phyloP scores from a whole-genome alignment of 2,113 vertebrate species.

The Prinia subflava region DNA sequence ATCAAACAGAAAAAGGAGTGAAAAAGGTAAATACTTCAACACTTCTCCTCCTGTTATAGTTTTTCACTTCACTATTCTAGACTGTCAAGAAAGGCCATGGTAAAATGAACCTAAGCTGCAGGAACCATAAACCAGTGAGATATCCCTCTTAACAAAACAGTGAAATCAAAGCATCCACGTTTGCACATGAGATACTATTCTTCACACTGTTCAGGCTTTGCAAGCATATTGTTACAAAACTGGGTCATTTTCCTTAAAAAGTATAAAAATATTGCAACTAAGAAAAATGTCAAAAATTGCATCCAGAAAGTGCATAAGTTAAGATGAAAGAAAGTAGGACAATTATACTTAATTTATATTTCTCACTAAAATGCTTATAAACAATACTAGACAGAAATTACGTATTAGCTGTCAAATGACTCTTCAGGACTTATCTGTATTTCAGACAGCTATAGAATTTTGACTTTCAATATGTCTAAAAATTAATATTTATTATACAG shows the following conservation, averaged over 20 bases:
- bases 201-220: neutral
- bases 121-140: neutral
- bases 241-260: conserved; percentile 30
- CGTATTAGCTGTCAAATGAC: neutral
- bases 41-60: neutral
- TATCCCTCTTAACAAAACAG: neutral
- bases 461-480: neutral
- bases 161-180: neutral
- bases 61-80: neutral
- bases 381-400: neutral
- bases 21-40: neutral
- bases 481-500: neutral
- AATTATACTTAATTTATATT: conserved; percentile 13
- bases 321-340: conserved; percentile 36
- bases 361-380: neutral
- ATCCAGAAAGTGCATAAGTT: neutral
- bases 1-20: neutral
- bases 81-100: neutral
- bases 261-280: neutral
- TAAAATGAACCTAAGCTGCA: neutral
- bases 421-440: neutral
- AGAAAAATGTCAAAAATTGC: neutral
- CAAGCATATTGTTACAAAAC: conserved; percentile 1
- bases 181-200: neutral
- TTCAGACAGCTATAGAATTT: neutral